Conservation (phyloP, 2,797 vertebrate species). For the Acanthurus tractus region DNA sequence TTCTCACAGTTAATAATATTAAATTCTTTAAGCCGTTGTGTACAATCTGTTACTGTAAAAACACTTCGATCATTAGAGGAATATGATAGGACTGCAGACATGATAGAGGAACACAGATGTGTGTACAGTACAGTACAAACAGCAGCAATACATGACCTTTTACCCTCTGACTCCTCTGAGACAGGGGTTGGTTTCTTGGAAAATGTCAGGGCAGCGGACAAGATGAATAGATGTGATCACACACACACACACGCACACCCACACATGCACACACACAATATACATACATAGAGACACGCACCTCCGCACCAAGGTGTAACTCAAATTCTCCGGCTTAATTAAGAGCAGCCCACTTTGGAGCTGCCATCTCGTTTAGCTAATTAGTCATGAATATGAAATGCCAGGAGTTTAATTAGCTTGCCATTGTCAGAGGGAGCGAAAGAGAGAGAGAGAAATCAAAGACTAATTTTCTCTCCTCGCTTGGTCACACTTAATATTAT, state of each 20-base stretch:
- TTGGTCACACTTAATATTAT: slow-evolving; percentile 46
- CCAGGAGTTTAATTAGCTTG: slow-evolving; percentile 78
- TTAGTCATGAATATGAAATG: slow-evolving; percentile 80
- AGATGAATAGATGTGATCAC: slow-evolving; percentile 26
- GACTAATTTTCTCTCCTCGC: slow-evolving; percentile 47
- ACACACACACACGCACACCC: slow-evolving; percentile 8
- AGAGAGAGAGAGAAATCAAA: slow-evolving; percentile 43
- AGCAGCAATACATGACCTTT: slow-evolving; percentile 33
- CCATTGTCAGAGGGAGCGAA: slow-evolving; percentile 57
- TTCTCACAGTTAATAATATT: background rate
- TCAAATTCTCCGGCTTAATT: slow-evolving; percentile 75
- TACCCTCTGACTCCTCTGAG: slow-evolving; percentile 29
- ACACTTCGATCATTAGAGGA: slow-evolving; percentile 29
- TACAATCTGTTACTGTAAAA: background rate
- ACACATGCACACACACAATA: background rate
- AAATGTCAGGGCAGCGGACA: slow-evolving; percentile 45
- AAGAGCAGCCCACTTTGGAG: slow-evolving; percentile 73
- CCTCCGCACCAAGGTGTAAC: slow-evolving; percentile 60
- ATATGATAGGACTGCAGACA: slow-evolving; percentile 5
- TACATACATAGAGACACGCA: slow-evolving; percentile 28
- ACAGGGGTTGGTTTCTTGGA: slow-evolving; percentile 32
- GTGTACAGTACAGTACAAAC: background rate
- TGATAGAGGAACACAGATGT: background rate
- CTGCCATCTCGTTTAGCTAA: slow-evolving; percentile 77
- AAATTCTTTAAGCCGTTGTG: background rate